Evolutionary conservation across 2,888 invertebrate species (phyloP), one percentile per base, ranked within the genome.

Genomic region (Phyllotreta cruciferae): DNA sequence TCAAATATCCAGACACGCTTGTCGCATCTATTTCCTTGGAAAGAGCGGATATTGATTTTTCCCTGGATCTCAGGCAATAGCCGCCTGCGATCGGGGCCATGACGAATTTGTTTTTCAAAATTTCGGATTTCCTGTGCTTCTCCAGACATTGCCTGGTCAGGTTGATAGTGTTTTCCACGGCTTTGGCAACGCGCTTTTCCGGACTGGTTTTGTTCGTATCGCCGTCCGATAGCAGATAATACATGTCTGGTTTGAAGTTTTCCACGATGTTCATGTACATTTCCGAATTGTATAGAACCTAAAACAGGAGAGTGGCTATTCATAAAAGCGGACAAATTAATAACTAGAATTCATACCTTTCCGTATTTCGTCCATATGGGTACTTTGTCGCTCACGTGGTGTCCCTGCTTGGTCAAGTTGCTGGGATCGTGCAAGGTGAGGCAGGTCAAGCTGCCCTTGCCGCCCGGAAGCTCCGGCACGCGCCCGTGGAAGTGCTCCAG

Each of bases 301-400:
- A 3, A 5, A 56, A 56, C 5, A 38, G 38, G 8, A 38, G 8
- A 38, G 38, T 8, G 8, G 6, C 6, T 38, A 38, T 8, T 7
- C 38, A 38, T 38, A 38, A 6, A 38, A 38, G 6, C 6, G 3
- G 10, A 42, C 42, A 10, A 6, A 8, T 42, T 8, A 4, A 5
- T 42, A 10, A 6, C 10, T 8, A 41, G 11, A 10, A 41, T 41
- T 41, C 10, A 4, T 14, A 58, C 58, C 80, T 92, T 91, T 44
- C 96, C 96, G 68, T 86, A 85, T 73, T 88, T 87, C 0, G 91
- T 88, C 90, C 93, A 96, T 10, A 96, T 75, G 0, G 94, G 90
- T 7, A 92, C 84, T 55, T 86, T 85, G 62, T 87, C 83, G 55
- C 85, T 86, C 69, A 89, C 87, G 79, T 93, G 91, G 77, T 88